Evolutionary conservation across 2,797 vertebrate genomes (phyloP).

Genomic region (Sardinella longiceps): DNA sequence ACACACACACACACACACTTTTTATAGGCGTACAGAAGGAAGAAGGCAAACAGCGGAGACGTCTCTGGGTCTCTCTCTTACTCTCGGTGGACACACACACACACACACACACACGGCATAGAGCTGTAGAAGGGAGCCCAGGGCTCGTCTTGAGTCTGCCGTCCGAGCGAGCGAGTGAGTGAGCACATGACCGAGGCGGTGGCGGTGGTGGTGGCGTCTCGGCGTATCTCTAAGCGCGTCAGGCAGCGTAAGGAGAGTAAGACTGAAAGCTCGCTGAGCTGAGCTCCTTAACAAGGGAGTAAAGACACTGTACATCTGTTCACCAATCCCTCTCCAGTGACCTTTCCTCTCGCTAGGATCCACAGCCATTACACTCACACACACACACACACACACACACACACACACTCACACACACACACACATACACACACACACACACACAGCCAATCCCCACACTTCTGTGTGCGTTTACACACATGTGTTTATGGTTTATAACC

Average conservation of each 20-base stretch:
- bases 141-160: no score
- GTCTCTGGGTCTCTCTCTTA: no score
- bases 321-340: slow-evolving; percentile 66
- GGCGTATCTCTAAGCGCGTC: slow-evolving; percentile 23
- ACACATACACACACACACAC: not conserved
- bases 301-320: slow-evolving; percentile 74
- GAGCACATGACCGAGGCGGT: no score
- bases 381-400: not conserved
- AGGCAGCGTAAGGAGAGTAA: not conserved
- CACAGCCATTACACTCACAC: slow-evolving; percentile 6
- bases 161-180: no score
- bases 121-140: no score
- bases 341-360: slow-evolving; percentile 51
- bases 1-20: no score
- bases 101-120: no score
- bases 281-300: slow-evolving; percentile 62
- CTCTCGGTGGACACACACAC: not conserved
- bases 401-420: not conserved
- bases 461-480: not conserved
- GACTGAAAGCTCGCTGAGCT: slow-evolving; percentile 44
- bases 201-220: slow-evolving; percentile 19
- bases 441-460: not conserved
- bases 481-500: not conserved
- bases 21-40: no score
- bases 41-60: no score